Evolutionary conservation across 2,797 vertebrate species (phyloP).

Genomic region (Pelobates cultripes): DNA sequence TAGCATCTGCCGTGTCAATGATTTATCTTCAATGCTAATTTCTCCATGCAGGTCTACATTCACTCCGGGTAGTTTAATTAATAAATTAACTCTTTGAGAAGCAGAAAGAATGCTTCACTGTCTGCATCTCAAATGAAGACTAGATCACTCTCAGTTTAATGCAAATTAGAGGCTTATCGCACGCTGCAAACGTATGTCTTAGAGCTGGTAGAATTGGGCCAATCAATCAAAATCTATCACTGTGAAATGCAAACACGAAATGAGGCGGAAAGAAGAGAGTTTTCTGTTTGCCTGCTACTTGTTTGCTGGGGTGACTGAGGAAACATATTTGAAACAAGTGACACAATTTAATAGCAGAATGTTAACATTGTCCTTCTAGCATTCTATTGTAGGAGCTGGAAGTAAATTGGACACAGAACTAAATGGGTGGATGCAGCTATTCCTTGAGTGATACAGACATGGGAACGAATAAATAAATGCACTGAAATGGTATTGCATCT

Average conservation of each 20-base stretch:
- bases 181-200: slow-evolving; percentile 15
- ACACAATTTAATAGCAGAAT: not conserved
- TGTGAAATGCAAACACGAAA: slow-evolving; percentile 26
- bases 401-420: no score
- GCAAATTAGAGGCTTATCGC: slow-evolving; percentile 30
- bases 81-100: not conserved
- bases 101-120: not conserved
- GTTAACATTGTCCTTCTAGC: not conserved
- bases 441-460: no score
- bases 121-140: not conserved
- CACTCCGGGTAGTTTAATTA: not conserved
- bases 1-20: no score
- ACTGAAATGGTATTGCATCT: no score
- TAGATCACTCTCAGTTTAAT: slow-evolving; percentile 14
- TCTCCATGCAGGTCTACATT: not conserved
- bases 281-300: not conserved
- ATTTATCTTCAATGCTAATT: no score
- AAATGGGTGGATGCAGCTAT: no score
- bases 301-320: not conserved
- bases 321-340: not conserved
- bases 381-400: no score
- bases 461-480: no score
- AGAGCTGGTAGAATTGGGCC: slow-evolving; percentile 28
- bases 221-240: slow-evolving; percentile 28
- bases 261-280: not conserved